A percentile compares a stretch with the other conserved stretches of the same genome.
These are phyloP conservation scores for Narcine bancroftii DNA, from an alignment of 2,113 vertebrate species.

Conservation along the genomic window DNA sequence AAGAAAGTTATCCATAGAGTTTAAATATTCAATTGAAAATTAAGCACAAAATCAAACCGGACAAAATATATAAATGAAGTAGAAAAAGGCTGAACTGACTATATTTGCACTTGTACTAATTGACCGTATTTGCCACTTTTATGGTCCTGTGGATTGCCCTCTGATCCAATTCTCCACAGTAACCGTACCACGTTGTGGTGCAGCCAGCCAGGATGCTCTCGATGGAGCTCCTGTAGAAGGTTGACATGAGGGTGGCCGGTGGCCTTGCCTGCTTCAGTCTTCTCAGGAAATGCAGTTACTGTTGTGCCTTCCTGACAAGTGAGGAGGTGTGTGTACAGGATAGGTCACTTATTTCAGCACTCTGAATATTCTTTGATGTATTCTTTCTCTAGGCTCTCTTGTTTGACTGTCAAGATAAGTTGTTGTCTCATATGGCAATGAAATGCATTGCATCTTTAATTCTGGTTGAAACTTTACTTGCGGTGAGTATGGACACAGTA, in stretches of 20 bases:
- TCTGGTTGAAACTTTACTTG: constrained; percentile 57
- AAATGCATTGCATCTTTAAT: constrained; percentile 61
- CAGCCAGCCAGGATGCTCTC: too few relatives aligned
- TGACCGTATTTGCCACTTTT: too few relatives aligned
- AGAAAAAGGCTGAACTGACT: background rate
- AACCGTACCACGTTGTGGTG: too few relatives aligned
- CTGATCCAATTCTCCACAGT: too few relatives aligned
- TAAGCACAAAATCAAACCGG: background rate
- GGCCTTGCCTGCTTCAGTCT: too few relatives aligned
- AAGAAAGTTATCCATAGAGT: background rate
- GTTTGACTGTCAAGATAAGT: constrained; percentile 50
- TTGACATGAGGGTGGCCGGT: too few relatives aligned
- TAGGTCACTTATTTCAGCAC: too few relatives aligned
- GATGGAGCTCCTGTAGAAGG: too few relatives aligned
- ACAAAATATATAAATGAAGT: background rate
- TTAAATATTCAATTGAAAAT: background rate
- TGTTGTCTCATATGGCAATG: constrained; percentile 69
- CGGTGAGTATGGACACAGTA: constrained; percentile 55
- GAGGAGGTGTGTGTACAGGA: too few relatives aligned
- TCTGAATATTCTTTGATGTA: background rate
- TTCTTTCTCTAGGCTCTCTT: constrained; percentile 52
- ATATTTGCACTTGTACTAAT: background rate
- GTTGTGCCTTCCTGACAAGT: too few relatives aligned
- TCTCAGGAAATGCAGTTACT: too few relatives aligned
- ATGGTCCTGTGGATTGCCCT: too few relatives aligned